Evolutionary conservation across 2,113 vertebrate species (phyloP), one percentile per base, ranked within the genome.

Genomic region (Xiphorhynchus elegans): DNA sequence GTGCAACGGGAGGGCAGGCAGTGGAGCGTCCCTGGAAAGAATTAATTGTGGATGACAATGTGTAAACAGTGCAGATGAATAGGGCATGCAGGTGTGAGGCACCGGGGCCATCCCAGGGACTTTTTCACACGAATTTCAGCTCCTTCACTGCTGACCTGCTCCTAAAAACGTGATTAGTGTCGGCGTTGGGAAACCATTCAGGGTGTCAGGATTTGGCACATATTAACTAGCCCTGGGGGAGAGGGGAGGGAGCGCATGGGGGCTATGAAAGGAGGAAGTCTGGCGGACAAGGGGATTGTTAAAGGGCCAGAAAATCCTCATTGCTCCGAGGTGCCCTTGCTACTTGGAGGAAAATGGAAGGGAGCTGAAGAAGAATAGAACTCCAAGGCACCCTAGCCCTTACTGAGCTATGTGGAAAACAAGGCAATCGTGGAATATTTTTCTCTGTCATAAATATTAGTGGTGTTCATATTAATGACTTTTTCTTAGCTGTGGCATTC

Each of bases 11-110:
- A 98, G 97, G 97, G 97, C 97, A 97, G 95, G 97, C 97, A 97
- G 97, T 96, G 95, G 66, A 89, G 95, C 88, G 96, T 97, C 97
- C 97, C 97, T 97, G 97, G 98, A 98, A 98, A 98, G 98, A 97
- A 98, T 98, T 98, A 98, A 98, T 98, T 98, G 98, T 78, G 90
- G 98, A 97, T 98, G 98, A 98, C 98, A 98, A 97, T 97, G 97
- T 98, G 98, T 98, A 98, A 98, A 98, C 98, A 98, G 96, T 94
- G 96, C 93, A 67, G 95, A 98, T 98, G 98, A 98, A 98, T 98
- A 98, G 98, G 97, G 95, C 84, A 88, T 64, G 98, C 98, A 98
- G 98, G 98, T 98, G 98, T 98, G 98, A 98, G 98, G 85, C 40
- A 97, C 97, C 90, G 93, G 96, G 98, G 96, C 95, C 89, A 97